phyloP scores from a whole-genome alignment of 2,797 vertebrate species.

The Hirundo rustica region DNA sequence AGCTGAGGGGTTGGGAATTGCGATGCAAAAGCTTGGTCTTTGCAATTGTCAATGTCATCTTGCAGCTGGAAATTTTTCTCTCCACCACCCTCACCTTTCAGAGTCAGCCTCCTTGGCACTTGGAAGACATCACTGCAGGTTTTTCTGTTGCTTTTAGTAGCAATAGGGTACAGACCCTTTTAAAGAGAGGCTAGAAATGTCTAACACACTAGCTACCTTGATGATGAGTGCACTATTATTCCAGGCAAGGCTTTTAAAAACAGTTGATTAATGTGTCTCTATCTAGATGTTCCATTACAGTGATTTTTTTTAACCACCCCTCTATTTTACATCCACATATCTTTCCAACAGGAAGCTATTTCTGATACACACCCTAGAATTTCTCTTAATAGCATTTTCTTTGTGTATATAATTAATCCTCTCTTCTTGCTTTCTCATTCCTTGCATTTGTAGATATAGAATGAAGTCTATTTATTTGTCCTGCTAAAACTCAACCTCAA shows the following conservation, averaged over 20 bases:
- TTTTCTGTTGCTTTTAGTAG: not conserved
- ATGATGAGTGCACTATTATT: not conserved
- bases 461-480: not conserved
- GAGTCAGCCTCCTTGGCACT: not conserved
- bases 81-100: not conserved
- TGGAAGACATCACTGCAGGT: not conserved
- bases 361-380: not conserved
- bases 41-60: accelerated
- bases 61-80: not conserved
- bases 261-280: not conserved
- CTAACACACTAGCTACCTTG: not conserved
- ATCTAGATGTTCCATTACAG: not conserved
- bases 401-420: not conserved
- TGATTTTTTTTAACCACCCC: not conserved
- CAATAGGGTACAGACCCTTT: not conserved
- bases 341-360: not conserved
- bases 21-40: not conserved
- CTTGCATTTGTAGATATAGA: not conserved
- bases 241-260: not conserved
- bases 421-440: not conserved
- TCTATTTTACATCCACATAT: not conserved
- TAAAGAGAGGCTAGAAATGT: not conserved
- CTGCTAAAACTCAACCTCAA: not conserved
- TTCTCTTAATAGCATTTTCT: not conserved
- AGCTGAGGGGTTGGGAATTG: not conserved